Evolutionary conservation across 2,113 vertebrate genomes (phyloP), one percentile per base, ranked within the genome.

Genomic region (Drymodes brunneopygia): DNA sequence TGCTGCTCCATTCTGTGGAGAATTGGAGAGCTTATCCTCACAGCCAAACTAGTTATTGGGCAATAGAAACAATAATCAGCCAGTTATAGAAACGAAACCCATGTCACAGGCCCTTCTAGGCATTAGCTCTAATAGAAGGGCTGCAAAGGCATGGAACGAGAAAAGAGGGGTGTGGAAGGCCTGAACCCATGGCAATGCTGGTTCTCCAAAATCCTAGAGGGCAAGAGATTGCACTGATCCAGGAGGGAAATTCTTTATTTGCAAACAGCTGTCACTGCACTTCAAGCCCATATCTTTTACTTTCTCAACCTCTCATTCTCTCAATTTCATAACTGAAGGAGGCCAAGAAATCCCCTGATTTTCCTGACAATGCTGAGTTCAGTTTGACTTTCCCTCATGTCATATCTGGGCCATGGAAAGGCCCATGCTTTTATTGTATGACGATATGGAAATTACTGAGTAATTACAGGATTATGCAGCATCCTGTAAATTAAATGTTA

Each of bases 391-490:
- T 93, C 90, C 83, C 64, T 90, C 94, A 54, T 90, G 94, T 96
- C 96, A 73, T 91, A 93, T 89, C 91, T 95, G 81, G 96, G 92
- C 81, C 94, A 53, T 12, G 74, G 91, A 92, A 96, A 96, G 92
- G 86, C 75, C 81, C 83, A 56, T 92, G 60, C 82, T 91, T 95
- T 96, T 81, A 69, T 93, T 88, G 92, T 96, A 94, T 65, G 88
- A 95, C 92, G 96, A 97, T 89, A 95, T 0, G 33, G 94, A 97
- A 97, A 97, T 96, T 93, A 97, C 88, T 14, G 18, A 97, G 94
- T 97, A 97, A 98, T 98, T 98, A 98, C 81, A 97, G 97, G 97
- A 97, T 98, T 98, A 97, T 97, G 91, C 97, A 93, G 88, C 90
- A 96, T 95, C 97, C 95, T 97, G 67, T 88, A 98, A 98, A 98